These are phyloP conservation scores for Pseudococcus jackbeardsleyi DNA, from an alignment of 2,888 invertebrate species.

Conservation along the genomic window DNA sequence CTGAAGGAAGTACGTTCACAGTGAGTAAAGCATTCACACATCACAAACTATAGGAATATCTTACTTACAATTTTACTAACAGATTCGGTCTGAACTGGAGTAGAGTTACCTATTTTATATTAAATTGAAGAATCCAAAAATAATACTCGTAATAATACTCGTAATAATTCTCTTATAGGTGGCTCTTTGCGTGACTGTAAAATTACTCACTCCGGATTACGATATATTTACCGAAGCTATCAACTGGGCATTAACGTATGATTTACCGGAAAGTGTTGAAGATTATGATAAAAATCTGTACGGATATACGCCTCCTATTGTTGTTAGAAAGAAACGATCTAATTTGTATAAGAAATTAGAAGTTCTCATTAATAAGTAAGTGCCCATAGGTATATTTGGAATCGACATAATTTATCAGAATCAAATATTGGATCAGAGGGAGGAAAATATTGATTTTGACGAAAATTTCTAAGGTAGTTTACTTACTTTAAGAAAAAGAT, in stretches of 20 bases:
- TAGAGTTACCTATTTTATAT: too few relatives aligned
- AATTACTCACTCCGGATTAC: slow-evolving; percentile 66
- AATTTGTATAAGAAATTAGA: slow-evolving; percentile 53
- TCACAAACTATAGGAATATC: neutral
- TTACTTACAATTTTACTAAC: too few relatives aligned
- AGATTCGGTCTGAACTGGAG: too few relatives aligned
- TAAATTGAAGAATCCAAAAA: too few relatives aligned
- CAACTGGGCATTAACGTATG: slow-evolving; percentile 66
- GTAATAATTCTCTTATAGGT: slow-evolving; percentile 51
- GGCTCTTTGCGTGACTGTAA: slow-evolving; percentile 66
- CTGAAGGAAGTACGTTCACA: slow-evolving; percentile 68
- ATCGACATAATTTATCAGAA: too few relatives aligned
- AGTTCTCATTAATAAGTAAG: slow-evolving; percentile 39
- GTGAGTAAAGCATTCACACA: slow-evolving; percentile 66
- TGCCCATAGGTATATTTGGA: neutral
- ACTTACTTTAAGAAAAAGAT: too few relatives aligned
- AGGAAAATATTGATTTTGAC: too few relatives aligned
- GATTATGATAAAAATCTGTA: slow-evolving; percentile 57
- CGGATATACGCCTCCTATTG: slow-evolving; percentile 42
- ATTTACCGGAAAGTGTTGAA: slow-evolving; percentile 63
- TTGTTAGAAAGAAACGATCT: slow-evolving; percentile 42
- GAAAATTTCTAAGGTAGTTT: too few relatives aligned
- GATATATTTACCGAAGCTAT: slow-evolving; percentile 66
- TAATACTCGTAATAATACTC: too few relatives aligned
- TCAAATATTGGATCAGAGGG: too few relatives aligned